phyloP scores from a whole-genome alignment of 30 jellyfish, hydroid and myxozoan genomes.

The Chrysaora quinquecirrha region DNA sequence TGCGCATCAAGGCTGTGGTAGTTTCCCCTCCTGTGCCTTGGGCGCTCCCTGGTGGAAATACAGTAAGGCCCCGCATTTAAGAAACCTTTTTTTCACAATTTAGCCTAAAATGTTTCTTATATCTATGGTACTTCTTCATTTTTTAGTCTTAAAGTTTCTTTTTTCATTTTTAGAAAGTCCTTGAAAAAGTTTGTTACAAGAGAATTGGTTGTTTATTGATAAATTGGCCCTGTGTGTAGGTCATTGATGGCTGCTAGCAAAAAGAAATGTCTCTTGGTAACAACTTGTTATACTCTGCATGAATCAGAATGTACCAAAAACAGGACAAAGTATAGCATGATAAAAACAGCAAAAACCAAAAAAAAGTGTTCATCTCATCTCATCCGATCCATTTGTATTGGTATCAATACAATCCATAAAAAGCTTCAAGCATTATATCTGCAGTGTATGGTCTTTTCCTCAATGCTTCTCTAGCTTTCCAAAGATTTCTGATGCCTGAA shows the following conservation, averaged over 20 bases:
- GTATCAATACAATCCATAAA: not conserved
- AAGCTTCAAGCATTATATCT: constrained; percentile 1
- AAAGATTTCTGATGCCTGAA: constrained; percentile 4
- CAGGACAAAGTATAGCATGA: not conserved
- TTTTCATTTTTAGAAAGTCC: not conserved
- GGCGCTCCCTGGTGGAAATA: no score
- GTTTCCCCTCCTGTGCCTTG: no score
- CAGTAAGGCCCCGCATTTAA: constrained; percentile 27
- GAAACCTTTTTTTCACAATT: not conserved
- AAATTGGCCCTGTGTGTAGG: constrained; percentile 1
- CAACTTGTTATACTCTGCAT: constrained; percentile 6
- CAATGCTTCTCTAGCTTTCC: constrained; percentile 2
- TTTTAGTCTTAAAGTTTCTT: constrained; percentile 5
- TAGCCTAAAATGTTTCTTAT: constrained; percentile 1
- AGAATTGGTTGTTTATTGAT: not conserved
- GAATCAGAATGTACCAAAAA: not conserved
- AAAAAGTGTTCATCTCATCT: not conserved
- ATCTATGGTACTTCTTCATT: not conserved
- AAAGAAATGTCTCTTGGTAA: not conserved
- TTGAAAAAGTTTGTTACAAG: not conserved
- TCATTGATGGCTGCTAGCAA: not conserved
- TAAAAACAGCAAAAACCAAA: not conserved
- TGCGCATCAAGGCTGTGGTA: no score
- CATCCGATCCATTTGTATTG: not conserved
- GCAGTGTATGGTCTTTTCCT: constrained; percentile 1